Evolutionary conservation across 2,888 invertebrate genomes (phyloP).

Genomic region (Petrolisthes manimaculis): DNA sequence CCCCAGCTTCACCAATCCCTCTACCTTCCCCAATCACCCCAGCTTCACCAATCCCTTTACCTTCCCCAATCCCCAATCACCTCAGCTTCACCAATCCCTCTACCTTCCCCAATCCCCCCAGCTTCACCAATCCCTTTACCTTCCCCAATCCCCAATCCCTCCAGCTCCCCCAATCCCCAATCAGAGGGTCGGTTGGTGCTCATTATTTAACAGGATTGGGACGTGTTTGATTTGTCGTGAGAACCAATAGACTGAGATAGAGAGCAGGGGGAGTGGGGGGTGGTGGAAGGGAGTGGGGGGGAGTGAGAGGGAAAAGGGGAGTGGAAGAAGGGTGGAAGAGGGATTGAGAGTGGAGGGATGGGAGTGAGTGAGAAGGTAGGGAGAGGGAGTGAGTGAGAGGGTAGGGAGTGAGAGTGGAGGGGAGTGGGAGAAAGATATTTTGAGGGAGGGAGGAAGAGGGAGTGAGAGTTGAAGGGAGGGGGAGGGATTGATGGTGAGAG

Average conservation of each 20-base stretch:
- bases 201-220: constrained; percentile 62
- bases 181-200: constrained; percentile 46
- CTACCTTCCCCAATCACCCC: too few species aligned
- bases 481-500: not conserved
- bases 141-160: constrained; percentile 11
- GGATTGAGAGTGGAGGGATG: not conserved
- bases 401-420: not conserved
- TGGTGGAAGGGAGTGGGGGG: not conserved
- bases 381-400: not conserved
- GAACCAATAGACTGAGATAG: not conserved
- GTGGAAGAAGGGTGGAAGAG: not conserved
- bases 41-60: too few species aligned
- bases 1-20: too few species aligned
- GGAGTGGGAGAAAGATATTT: not conserved
- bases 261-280: too few species aligned
- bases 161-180: not conserved
- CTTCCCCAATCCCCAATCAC: too few species aligned
- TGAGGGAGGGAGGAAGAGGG: not conserved
- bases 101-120: too few species aligned
- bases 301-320: not conserved
- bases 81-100: too few species aligned
- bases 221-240: constrained; percentile 50
- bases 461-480: constrained; percentile 4
- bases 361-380: not conserved
- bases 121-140: too few species aligned